Evolutionary conservation across 2,888 invertebrate genomes (phyloP).

Genomic region (Arctia plantaginis): DNA sequence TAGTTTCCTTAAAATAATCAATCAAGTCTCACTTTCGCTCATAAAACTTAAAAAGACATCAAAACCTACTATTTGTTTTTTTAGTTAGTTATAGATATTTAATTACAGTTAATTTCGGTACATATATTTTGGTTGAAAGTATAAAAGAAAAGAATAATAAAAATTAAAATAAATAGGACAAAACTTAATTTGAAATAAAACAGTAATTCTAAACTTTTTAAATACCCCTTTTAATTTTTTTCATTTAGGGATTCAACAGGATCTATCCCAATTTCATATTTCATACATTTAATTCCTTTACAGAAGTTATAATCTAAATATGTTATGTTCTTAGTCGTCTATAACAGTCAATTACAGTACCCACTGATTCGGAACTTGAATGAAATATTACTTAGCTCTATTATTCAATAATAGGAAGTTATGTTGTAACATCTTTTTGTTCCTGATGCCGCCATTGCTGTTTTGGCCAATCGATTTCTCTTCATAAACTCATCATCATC

Average conservation of each 20-base stretch:
- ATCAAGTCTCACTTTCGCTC: too few species aligned
- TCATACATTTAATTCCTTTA: neutral
- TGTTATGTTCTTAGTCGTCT: neutral
- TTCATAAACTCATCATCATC: neutral
- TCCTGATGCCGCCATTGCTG: neutral
- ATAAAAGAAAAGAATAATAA: too few species aligned
- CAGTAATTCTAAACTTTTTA: too few species aligned
- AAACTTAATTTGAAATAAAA: too few species aligned
- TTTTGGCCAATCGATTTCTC: neutral
- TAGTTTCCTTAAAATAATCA: too few species aligned
- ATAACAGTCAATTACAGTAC: neutral
- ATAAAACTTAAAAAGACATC: too few species aligned
- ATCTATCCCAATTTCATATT: neutral
- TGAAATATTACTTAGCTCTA: neutral
- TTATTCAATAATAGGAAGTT: conserved; percentile 2
- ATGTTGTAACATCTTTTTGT: neutral
- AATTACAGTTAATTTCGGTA: too few species aligned
- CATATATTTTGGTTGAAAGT: too few species aligned
- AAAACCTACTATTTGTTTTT: too few species aligned
- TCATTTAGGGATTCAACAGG: neutral
- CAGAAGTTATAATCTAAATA: neutral
- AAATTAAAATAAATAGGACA: too few species aligned
- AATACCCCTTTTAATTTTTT: too few species aligned
- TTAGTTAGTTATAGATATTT: too few species aligned
- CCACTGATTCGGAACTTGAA: neutral